Percentiles rank a stretch among this genome's conserved stretches.
Conservation (phyloP, 2,797 vertebrate species). For the Sandelia bainsii region DNA sequence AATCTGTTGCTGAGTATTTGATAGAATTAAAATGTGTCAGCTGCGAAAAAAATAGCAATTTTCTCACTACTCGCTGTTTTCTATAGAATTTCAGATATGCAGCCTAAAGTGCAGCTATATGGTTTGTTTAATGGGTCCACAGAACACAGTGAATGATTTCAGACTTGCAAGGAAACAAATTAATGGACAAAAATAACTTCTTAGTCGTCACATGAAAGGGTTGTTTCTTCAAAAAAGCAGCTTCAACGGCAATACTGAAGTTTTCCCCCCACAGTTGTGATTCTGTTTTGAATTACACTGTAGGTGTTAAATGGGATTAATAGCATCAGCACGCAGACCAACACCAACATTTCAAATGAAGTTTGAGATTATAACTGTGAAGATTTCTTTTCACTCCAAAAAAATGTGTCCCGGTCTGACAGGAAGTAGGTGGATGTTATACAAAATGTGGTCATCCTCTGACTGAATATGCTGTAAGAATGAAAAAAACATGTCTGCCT, state of each 20-base stretch:
- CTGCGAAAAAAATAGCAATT: slow-evolving; percentile 35
- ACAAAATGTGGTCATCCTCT: slow-evolving; percentile 37
- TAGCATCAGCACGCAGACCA: slow-evolving; percentile 28
- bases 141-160: slow-evolving; percentile 13
- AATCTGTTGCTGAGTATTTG: slow-evolving; percentile 29
- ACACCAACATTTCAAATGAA: slow-evolving; percentile 21
- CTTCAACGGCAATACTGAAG: slow-evolving; percentile 19
- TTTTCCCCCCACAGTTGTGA: background rate
- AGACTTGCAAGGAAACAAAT: slow-evolving; percentile 4
- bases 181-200: background rate
- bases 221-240: slow-evolving; percentile 27
- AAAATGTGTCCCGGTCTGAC: slow-evolving; percentile 17
- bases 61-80: slow-evolving; percentile 31
- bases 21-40: slow-evolving; percentile 33
- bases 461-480: slow-evolving; percentile 16
- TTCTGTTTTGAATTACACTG: background rate
- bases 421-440: slow-evolving; percentile 16
- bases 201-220: slow-evolving; percentile 17
- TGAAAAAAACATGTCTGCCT: slow-evolving; percentile 24
- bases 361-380: slow-evolving; percentile 17
- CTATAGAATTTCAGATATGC: slow-evolving; percentile 28
- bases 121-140: slow-evolving; percentile 10
- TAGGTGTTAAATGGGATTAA: slow-evolving; percentile 9
- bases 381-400: slow-evolving; percentile 13
- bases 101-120: slow-evolving; percentile 13